Evolutionary conservation across 2,113 vertebrate species (phyloP), one percentile per base, ranked within the genome.

Genomic region (Phyllostomus hastatus): DNA sequence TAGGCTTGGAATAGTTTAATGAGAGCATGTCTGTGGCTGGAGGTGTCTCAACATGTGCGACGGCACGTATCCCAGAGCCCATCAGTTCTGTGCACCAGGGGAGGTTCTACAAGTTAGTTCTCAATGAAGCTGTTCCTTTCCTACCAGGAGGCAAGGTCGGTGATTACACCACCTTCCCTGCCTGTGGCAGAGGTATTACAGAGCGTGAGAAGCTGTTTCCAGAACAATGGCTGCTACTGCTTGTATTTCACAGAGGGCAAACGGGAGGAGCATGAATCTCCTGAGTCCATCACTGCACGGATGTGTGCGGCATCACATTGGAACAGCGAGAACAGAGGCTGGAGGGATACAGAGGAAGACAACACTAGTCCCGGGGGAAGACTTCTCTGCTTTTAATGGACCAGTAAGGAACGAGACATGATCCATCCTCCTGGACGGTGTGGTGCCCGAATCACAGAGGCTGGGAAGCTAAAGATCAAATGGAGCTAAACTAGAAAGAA

Each of bases 21-120:
- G 31, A 54, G 48, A 57, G 28, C 7, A 3, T 0, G 0, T 5
- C 20, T 0, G 0, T 22, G 54, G 15, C 73, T 91, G 73, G 59
- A 75, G 66, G 38, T 5, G 4, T 28, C 76, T 64, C 4, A 83
- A 50, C 28, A 88, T 0, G 11, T 5, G 24, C 4, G 19, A 22
- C 7, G 57, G 35, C 7, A 4, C 31, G 41, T 15, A 20, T 16
- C n/a, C 22, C 2, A 20, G 48, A 50, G 50, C 16, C 4, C 31
- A 10, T 9, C 28, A 61, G 7, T 38, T 61, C 38, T 59, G 20
- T 15, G 22, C 33, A 38, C 35, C 3, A 1, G 1, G 14, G n/a
- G 61, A 94, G 28, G 26, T n/a, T 50, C 88, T 7, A 6, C 15
- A 52, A 24, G 67, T 70, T 52, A n/a, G 19, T 87, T 35, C 52